Conservation (phyloP, 2,797 vertebrate genomes). For the Neosalanx taihuensis region DNA sequence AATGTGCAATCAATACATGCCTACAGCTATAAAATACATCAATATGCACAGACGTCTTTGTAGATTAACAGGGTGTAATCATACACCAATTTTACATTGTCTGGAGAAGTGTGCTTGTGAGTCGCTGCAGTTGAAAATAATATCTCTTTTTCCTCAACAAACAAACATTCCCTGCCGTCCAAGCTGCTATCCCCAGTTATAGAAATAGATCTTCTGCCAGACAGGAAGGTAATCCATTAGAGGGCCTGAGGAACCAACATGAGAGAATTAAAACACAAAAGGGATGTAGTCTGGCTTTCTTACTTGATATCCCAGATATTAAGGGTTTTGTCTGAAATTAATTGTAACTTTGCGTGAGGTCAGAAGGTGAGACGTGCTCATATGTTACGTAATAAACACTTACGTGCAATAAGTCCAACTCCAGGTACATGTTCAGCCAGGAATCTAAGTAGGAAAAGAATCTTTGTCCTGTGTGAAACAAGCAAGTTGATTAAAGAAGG, state of each 20-base stretch:
- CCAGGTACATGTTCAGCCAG: constrained; percentile 88
- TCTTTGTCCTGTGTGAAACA: constrained; percentile 76
- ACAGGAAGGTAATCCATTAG: constrained; percentile 95
- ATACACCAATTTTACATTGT: too few species aligned
- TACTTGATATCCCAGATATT: neutral
- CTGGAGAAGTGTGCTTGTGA: too few species aligned
- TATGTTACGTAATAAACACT: constrained; percentile 54
- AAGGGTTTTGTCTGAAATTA: neutral
- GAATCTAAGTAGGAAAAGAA: constrained; percentile 86
- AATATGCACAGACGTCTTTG: too few species aligned
- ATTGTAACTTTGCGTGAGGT: neutral
- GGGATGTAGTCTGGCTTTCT: neutral
- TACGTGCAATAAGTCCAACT: constrained; percentile 88
- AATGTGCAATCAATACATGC: too few species aligned
- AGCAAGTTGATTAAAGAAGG: neutral
- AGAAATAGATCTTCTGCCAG: constrained; percentile 99
- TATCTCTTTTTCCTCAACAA: too few species aligned
- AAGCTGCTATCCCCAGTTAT: constrained; percentile 88
- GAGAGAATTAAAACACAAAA: neutral
- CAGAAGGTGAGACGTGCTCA: constrained; percentile 16
- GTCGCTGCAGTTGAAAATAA: too few species aligned
- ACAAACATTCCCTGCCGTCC: neutral
- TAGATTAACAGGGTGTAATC: too few species aligned
- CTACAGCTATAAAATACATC: too few species aligned
- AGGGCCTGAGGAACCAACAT: constrained; percentile 73